phyloP scores from a whole-genome alignment of 1,140 invertebrate species.

The Macrostomum lignano region DNA sequence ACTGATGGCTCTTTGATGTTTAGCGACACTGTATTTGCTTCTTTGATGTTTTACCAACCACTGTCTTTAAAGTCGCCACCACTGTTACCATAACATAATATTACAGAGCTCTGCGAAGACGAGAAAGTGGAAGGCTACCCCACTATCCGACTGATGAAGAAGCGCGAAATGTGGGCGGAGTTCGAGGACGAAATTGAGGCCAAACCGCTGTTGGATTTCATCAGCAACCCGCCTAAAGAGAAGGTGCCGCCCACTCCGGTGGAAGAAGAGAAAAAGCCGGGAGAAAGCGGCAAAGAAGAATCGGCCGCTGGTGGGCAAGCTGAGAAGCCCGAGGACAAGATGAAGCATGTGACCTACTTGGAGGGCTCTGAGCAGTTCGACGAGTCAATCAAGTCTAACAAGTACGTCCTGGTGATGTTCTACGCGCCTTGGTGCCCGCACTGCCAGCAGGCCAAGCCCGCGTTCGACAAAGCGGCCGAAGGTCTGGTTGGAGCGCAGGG shows the following conservation, averaged over 20 bases:
- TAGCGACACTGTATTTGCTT: background rate
- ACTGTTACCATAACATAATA: too few relatives aligned
- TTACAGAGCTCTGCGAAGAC: conserved; percentile 1
- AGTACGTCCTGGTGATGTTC: conserved; percentile 29
- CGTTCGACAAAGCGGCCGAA: conserved; percentile 2
- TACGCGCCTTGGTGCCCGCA: conserved; percentile 58
- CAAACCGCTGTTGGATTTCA: background rate
- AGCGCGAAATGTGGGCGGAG: conserved; percentile 4
- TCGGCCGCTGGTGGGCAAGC: too few relatives aligned
- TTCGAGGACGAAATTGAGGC: conserved; percentile 3
- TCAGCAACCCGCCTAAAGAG: conserved; percentile 2
- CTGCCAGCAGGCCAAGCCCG: conserved; percentile 34
- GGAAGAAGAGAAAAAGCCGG: too few relatives aligned
- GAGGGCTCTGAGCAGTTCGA: too few relatives aligned
- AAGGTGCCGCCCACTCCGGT: background rate
- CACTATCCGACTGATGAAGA: conserved; percentile 1
- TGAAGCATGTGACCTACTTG: too few relatives aligned
- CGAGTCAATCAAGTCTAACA: too few relatives aligned
- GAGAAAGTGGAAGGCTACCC: conserved; percentile 4
- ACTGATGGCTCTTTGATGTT: background rate
- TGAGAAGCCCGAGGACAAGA: too few relatives aligned
- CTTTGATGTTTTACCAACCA: background rate
- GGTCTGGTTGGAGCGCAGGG: too few relatives aligned
- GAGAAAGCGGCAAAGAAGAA: too few relatives aligned
- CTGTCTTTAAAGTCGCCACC: too few relatives aligned